Evolutionary conservation across 1,140 invertebrate species (phyloP), one percentile per base, ranked within the genome.

Genomic region (Carposina sasakii): DNA sequence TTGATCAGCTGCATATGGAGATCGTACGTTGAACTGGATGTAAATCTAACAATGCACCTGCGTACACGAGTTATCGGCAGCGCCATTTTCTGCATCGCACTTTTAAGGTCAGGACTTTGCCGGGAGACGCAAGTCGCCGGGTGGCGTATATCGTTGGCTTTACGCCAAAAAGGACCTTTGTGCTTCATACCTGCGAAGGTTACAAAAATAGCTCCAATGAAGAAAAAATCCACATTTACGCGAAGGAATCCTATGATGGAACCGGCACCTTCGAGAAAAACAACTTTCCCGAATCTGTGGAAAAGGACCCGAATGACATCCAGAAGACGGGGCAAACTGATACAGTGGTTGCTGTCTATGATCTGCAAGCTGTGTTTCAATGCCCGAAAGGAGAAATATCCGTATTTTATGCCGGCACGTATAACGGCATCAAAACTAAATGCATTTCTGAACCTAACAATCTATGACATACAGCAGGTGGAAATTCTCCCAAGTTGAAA

Each of bases 401-500:
- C 4, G 44, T 53, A 3, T 63, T 63, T 48, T 63, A 63, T 22
- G 57, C 54, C 33, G 57, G 57, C n/a, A n/a, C n/a, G n/a, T n/a
- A n/a, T n/a, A n/a, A n/a, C n/a, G n/a, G n/a, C n/a, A 33, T 60
- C 52, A 1, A 60, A 63, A 50, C 26, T 52, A 6, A 52, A 52
- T 24, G 33, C n/a, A n/a, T n/a, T 44, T 12, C 24, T 28, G 6
- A 28, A 28, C 12, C 48, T 53, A 10, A 48, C 51, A 3, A 47
- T 52, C 12, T 23, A 13, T 24, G 43, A 52, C 17, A 33, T 52
- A 22, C 28, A 26, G 2, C 26, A 48, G 8, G 52, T n/a, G n/a
- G n/a, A n/a, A n/a, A n/a, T n/a, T n/a, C n/a, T n/a, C 62, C 17
- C 43, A 61, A 49, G 66, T 53, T 6, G 47, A 45, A 24, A 83